Evolutionary conservation across 2,113 vertebrate genomes (phyloP).

Genomic region (Cynopterus brachyotis): DNA sequence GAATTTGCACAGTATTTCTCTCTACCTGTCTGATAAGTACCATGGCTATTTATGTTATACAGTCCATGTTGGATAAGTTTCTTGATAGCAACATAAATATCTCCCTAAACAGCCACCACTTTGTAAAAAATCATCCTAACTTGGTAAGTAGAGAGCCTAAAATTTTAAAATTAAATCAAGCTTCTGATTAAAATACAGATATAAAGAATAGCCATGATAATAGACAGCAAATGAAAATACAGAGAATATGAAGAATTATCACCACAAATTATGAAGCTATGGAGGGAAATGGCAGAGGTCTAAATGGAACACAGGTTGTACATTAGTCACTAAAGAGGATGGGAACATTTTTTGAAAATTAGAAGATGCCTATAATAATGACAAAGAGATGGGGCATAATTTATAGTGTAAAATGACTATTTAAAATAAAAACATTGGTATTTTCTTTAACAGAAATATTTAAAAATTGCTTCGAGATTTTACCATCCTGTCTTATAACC

Average conservation of each 20-base stretch:
- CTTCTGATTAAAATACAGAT: not conserved
- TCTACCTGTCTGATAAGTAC: not conserved
- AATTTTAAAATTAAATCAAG: conserved; percentile 11
- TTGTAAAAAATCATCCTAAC: not conserved
- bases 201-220: not conserved
- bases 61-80: not conserved
- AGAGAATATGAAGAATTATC: not conserved
- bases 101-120: not conserved
- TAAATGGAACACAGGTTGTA: not conserved
- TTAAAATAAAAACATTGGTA: conserved; percentile 6
- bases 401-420: not conserved
- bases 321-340: not conserved
- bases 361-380: not conserved
- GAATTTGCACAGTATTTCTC: conserved; percentile 1
- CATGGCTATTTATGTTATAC: not conserved
- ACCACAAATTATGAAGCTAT: not conserved
- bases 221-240: conserved; percentile 6
- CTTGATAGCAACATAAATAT: not conserved
- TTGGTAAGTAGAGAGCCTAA: not conserved
- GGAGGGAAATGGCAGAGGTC: not conserved
- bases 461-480: conserved; percentile 54
- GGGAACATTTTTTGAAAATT: not conserved
- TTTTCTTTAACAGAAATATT: conserved; percentile 28
- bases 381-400: not conserved
- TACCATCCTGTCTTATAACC: not conserved